Conservation (phyloP, 2,797 vertebrate species). For the Melanotaenia parkinsoni region DNA sequence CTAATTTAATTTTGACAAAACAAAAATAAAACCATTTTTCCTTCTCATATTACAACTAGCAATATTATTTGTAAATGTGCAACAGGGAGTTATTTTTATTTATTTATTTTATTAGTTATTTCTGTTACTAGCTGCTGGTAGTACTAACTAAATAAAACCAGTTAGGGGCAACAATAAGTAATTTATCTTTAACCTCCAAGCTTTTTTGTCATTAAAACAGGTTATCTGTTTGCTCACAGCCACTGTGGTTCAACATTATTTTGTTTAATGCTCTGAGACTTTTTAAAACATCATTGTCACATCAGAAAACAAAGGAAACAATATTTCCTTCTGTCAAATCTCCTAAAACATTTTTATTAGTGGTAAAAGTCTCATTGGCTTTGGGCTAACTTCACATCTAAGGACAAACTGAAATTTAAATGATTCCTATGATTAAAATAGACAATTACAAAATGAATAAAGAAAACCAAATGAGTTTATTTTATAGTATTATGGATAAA, state of each 20-base stretch:
- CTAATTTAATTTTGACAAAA: constrained; percentile 20
- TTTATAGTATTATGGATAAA: constrained; percentile 50
- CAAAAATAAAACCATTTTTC: background rate
- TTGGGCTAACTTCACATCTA: constrained; percentile 60
- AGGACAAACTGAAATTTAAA: constrained; percentile 46
- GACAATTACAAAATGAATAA: constrained; percentile 52
- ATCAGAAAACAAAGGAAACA: constrained; percentile 47
- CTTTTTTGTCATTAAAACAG: constrained; percentile 21
- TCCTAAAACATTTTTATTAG: constrained; percentile 46
- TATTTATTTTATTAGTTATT: constrained; percentile 13
- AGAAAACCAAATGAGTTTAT: constrained; percentile 31
- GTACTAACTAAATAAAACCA: background rate
- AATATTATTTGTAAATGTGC: background rate
- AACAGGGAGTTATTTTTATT: background rate
- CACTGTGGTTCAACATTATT: constrained; percentile 18
- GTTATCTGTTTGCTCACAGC: constrained; percentile 18
- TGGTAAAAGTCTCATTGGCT: constrained; percentile 52
- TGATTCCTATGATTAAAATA: constrained; percentile 55
- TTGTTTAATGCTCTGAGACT: constrained; percentile 14
- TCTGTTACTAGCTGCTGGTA: background rate
- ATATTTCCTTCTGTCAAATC: constrained; percentile 53
- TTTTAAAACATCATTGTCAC: constrained; percentile 39
- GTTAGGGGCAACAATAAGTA: background rate
- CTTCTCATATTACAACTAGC: background rate
- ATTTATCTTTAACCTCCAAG: constrained; percentile 26